A percentile compares a stretch with the other conserved stretches of the same genome.
These are phyloP conservation scores for Atherinosoma microstoma DNA, from an alignment of 2,797 vertebrate species.

Conservation along the genomic window DNA sequence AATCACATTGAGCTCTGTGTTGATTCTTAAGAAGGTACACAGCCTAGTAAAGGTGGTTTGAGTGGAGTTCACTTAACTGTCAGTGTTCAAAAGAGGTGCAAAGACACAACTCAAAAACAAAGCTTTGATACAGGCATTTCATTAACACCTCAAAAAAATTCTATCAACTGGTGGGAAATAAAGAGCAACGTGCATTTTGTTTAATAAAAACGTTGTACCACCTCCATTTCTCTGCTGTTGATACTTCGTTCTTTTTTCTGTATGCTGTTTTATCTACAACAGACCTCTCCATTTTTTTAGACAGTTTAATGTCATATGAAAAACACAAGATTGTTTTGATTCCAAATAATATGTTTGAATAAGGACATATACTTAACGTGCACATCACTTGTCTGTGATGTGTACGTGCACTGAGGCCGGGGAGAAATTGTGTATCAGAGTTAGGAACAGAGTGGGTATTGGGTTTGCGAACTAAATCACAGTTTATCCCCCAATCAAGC, in stretches of 20 bases:
- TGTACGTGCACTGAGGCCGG: slow-evolving; percentile 26
- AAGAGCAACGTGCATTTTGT: no score
- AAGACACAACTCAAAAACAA: no score
- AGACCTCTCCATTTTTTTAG: not conserved
- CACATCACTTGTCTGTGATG: no score
- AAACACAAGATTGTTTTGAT: not conserved
- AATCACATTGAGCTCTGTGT: no score
- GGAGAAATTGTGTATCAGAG: slow-evolving; percentile 40
- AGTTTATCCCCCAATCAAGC: slow-evolving; percentile 79
- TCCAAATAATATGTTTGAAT: slow-evolving; percentile 22
- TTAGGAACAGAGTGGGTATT: slow-evolving; percentile 42
- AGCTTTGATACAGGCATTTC: no score
- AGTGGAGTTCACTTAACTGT: no score
- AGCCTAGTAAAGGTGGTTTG: no score
- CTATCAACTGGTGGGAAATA: no score
- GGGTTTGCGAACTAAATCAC: slow-evolving; percentile 69
- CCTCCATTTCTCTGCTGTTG: not conserved
- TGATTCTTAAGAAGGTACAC: no score
- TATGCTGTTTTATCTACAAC: not conserved
- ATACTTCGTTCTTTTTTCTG: slow-evolving; percentile 15
- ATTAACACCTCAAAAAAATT: no score
- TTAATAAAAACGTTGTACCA: no score
- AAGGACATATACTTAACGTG: slow-evolving; percentile 12
- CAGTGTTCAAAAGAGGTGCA: no score
- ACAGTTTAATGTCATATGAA: not conserved